A percentile compares a stretch with the other conserved stretches of the same genome.
Conservation (phyloP, 2,888 invertebrate genomes). For the Pristionchus arcanus region DNA sequence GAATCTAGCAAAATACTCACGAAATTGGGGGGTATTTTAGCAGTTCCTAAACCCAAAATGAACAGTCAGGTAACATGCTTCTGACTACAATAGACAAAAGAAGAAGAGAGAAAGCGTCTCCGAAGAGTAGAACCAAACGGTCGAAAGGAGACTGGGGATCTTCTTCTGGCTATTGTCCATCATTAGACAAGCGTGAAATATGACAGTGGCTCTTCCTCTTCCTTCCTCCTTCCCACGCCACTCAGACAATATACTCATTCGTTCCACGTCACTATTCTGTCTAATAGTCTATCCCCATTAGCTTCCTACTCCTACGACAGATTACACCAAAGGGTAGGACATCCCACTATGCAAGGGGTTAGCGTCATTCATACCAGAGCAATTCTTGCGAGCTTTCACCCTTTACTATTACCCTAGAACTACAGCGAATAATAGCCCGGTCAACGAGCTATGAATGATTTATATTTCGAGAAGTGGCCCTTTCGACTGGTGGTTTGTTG, state of each 20-base stretch:
- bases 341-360: neutral
- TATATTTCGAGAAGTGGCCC: neutral
- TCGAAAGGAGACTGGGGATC: neutral
- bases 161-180: conserved; percentile 17
- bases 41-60: neutral
- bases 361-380: neutral
- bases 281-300: neutral
- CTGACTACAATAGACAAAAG: neutral
- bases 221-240: conserved; percentile 6
- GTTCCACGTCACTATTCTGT: neutral
- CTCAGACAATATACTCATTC: conserved; percentile 8
- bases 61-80: neutral
- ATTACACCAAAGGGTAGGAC: neutral
- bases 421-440: neutral
- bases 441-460: conserved; percentile 18
- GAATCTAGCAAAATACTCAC: too few relatives aligned
- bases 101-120: neutral
- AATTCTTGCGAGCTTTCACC: neutral
- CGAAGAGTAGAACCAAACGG: neutral
- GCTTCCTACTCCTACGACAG: neutral
- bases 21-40: neutral
- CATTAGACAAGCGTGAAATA: conserved; percentile 18
- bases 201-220: neutral
- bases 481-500: neutral
- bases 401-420: neutral